These are phyloP conservation scores for Eciton burchellii DNA, from an alignment of 1,140 invertebrate species.

Conservation along the genomic window DNA sequence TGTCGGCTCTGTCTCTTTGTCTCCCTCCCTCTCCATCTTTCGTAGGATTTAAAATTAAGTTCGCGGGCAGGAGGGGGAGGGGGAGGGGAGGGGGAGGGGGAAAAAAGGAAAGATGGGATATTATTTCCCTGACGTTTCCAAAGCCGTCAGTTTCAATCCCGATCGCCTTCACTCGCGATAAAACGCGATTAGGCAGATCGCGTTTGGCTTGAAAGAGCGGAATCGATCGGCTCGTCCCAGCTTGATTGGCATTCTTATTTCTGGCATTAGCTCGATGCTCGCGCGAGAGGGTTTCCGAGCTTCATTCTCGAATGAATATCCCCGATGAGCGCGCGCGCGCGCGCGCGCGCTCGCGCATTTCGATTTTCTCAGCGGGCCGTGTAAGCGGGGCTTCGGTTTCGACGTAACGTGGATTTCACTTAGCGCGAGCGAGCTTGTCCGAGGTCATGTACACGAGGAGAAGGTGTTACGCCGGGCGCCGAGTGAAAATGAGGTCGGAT, in stretches of 20 bases:
- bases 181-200: not conserved
- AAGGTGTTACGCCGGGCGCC: constrained; percentile 35
- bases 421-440: constrained; percentile 50
- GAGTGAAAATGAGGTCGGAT: constrained; percentile 53
- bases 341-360: constrained; percentile 1
- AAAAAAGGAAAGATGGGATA: too few relatives aligned
- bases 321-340: too few relatives aligned
- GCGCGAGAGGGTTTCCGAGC: not conserved
- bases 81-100: too few relatives aligned
- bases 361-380: constrained; percentile 26
- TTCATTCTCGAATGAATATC: constrained; percentile 15
- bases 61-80: too few relatives aligned
- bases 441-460: constrained; percentile 57
- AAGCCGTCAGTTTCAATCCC: not conserved
- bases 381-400: constrained; percentile 5
- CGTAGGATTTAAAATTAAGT: too few relatives aligned
- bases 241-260: not conserved
- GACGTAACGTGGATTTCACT: constrained; percentile 60
- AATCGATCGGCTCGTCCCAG: constrained; percentile 15
- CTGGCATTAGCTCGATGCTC: not conserved
- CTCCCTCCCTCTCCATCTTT: not conserved
- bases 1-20: too few relatives aligned
- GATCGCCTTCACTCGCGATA: not conserved
- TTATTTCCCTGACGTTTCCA: too few relatives aligned
- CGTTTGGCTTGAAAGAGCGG: not conserved